Percentiles rank a stretch among this genome's conserved stretches.
Evolutionary conservation across 1,140 invertebrate genomes (phyloP).

Genomic region (Oreohelix idahoensis): DNA sequence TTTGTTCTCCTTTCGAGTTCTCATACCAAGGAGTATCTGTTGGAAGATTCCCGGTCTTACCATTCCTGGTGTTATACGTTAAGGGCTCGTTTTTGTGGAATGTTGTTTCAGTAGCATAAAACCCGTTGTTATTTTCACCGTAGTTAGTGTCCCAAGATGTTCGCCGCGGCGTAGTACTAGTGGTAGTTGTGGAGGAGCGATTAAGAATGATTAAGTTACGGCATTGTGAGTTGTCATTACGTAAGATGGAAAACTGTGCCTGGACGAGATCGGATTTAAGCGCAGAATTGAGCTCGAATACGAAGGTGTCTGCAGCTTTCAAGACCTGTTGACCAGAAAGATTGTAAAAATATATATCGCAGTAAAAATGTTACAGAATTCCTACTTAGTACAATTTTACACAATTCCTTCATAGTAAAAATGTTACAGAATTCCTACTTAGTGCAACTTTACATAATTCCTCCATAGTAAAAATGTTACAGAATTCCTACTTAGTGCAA

Average conservation of each 20-base stretch:
- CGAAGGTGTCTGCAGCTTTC: conserved; percentile 12
- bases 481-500: too few species aligned
- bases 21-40: neutral
- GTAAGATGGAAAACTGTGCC: conserved; percentile 15
- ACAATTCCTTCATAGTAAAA: too few species aligned
- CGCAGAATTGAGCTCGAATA: neutral
- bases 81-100: neutral
- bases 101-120: neutral
- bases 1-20: neutral
- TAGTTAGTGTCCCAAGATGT: neutral
- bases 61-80: neutral
- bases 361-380: too few species aligned
- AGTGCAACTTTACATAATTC: too few species aligned
- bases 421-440: too few species aligned
- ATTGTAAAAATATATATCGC: too few species aligned
- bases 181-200: neutral
- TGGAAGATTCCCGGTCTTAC: neutral
- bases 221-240: conserved; percentile 15
- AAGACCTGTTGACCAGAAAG: conserved; percentile 8
- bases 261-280: neutral
- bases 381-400: too few species aligned
- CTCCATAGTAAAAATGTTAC: too few species aligned
- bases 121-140: neutral
- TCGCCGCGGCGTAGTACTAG: neutral
- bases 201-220: neutral